Evolutionary conservation across 2,113 vertebrate species (phyloP).

Genomic region (Bucco capensis): DNA sequence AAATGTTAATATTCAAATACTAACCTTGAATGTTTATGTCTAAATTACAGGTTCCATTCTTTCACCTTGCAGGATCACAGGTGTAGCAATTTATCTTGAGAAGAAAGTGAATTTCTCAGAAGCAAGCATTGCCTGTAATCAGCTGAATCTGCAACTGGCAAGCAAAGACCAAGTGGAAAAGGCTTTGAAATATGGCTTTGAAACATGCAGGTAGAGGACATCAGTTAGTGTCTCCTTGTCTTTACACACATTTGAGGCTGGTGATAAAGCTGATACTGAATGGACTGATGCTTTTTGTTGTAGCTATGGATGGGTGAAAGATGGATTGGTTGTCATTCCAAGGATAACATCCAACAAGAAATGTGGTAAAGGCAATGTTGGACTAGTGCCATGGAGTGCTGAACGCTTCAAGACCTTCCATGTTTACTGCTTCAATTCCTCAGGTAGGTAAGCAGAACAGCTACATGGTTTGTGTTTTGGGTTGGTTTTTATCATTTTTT

Average conservation of each 20-base stretch:
- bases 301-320: constrained; percentile 89
- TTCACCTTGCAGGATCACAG: constrained; percentile 69
- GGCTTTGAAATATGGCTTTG: constrained; percentile 76
- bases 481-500: neutral
- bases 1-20: neutral
- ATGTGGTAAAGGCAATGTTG: constrained; percentile 78
- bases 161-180: constrained; percentile 74
- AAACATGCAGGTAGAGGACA: constrained; percentile 86
- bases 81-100: constrained; percentile 72
- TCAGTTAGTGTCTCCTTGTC: neutral
- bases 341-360: constrained; percentile 71
- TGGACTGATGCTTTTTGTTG: constrained; percentile 8
- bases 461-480: neutral
- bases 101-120: constrained; percentile 71
- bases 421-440: constrained; percentile 86
- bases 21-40: constrained; percentile 26
- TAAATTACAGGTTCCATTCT: constrained; percentile 68
- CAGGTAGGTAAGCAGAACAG: constrained; percentile 75
- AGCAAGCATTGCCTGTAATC: constrained; percentile 73
- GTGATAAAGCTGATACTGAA: neutral
- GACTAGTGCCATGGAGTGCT: constrained; percentile 76
- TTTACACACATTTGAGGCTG: neutral
- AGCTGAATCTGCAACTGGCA: constrained; percentile 76
- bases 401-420: neutral
- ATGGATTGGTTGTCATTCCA: constrained; percentile 79